Conservation (phyloP, 1,140 invertebrate genomes). For the Leucophenga varia region DNA sequence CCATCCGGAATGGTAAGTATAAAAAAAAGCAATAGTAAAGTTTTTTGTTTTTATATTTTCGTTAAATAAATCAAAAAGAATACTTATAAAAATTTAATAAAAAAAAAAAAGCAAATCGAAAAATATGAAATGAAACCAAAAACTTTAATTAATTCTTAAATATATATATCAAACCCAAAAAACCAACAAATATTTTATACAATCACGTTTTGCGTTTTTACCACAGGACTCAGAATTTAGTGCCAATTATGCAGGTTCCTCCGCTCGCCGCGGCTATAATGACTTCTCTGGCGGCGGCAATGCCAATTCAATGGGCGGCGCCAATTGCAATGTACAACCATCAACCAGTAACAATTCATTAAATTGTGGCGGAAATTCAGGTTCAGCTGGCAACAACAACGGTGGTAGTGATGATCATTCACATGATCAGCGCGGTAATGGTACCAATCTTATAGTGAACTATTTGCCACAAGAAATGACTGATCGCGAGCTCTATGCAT, state of each 20-base stretch:
- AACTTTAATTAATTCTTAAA: too few relatives aligned
- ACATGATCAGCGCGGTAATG: conserved; percentile 27
- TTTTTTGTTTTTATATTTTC: too few relatives aligned
- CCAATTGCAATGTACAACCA: conserved; percentile 46
- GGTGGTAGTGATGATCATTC: not conserved
- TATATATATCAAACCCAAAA: too few relatives aligned
- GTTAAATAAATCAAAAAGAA: too few relatives aligned
- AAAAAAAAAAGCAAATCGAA: too few relatives aligned
- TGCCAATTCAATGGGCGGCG: too few relatives aligned
- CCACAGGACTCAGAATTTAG: conserved; percentile 58
- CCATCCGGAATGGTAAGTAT: too few relatives aligned
- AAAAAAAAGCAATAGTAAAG: too few relatives aligned
- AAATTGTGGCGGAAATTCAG: conserved; percentile 16
- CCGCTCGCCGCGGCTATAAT: conserved; percentile 46
- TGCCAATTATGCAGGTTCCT: conserved; percentile 53
- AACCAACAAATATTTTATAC: conserved; percentile 16
- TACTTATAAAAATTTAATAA: too few relatives aligned
- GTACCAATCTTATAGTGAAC: conserved; percentile 90
- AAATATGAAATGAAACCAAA: too few relatives aligned
- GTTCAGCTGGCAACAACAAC: not conserved
- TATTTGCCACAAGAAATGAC: conserved; percentile 92
- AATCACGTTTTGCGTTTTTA: conserved; percentile 58
- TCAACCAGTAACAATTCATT: conserved; percentile 53
- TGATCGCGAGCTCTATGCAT: conserved; percentile 83
- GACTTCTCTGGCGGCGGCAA: conserved; percentile 47